Conservation (phyloP, 2,113 vertebrate species). For the Pseudolaguvia tuberculata region DNA sequence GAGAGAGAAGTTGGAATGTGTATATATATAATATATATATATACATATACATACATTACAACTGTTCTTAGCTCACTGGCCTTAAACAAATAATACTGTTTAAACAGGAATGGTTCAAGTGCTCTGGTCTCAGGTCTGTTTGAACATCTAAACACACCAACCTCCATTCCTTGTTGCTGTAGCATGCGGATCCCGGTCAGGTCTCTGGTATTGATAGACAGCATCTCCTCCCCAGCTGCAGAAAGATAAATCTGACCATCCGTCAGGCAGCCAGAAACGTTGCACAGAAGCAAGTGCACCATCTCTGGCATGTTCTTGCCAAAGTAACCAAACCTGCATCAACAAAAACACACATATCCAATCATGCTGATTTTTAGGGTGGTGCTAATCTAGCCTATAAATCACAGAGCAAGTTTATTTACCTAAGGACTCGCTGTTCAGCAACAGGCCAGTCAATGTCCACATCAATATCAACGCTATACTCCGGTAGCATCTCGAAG, state of each 20-base stretch:
- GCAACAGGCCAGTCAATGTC: slow-evolving; percentile 98
- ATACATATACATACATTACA: too few relatives aligned
- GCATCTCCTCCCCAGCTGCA: slow-evolving; percentile 72
- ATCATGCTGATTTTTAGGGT: background rate
- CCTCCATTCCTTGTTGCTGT: slow-evolving; percentile 75
- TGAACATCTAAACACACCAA: slow-evolving; percentile 47
- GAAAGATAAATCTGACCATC: slow-evolving; percentile 78
- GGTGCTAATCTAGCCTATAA: background rate
- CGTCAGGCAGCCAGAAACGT: slow-evolving; percentile 81
- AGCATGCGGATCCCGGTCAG: slow-evolving; percentile 70
- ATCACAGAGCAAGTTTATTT: background rate
- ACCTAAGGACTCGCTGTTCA: slow-evolving; percentile 91
- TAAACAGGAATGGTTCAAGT: background rate
- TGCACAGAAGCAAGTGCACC: slow-evolving; percentile 81
- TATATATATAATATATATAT: too few relatives aligned
- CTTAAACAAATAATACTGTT: slow-evolving; percentile 12
- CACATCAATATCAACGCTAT: slow-evolving; percentile 93
- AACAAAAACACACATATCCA: slow-evolving; percentile 9
- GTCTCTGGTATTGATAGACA: slow-evolving; percentile 77
- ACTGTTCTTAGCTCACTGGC: too few relatives aligned
- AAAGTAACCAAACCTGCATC: slow-evolving; percentile 86
- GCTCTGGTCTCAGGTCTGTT: background rate
- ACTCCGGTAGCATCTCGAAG: slow-evolving; percentile 87
- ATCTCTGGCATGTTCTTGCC: slow-evolving; percentile 74
- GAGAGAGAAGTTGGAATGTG: too few relatives aligned